Conservation (phyloP, 2,113 vertebrate species). For the Serinus canaria region DNA sequence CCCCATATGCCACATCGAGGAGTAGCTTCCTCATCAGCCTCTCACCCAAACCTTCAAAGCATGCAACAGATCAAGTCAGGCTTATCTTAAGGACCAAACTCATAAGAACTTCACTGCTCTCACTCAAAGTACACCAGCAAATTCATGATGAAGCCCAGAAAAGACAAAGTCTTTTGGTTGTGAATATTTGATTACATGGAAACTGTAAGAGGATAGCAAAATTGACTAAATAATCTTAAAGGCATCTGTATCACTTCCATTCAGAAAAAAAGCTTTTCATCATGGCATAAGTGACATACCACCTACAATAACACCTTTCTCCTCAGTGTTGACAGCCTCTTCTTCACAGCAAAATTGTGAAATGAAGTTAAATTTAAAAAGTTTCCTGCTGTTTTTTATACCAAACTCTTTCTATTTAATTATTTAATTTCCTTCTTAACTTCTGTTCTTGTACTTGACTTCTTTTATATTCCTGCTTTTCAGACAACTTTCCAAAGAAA, state of each 20-base stretch:
- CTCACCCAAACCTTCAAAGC: background rate
- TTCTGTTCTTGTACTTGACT: background rate
- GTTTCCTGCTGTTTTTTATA: background rate
- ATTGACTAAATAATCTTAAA: background rate
- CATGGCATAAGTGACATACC: background rate
- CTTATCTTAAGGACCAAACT: background rate
- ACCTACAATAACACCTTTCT: background rate
- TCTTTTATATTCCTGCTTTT: background rate
- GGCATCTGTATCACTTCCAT: background rate
- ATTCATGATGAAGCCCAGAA: background rate
- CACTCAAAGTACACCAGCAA: background rate
- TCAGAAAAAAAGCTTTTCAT: background rate
- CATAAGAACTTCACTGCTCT: background rate
- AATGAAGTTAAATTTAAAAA: background rate
- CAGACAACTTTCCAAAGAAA: background rate
- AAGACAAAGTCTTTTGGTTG: background rate
- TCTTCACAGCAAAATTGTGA: background rate
- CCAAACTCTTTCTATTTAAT: background rate
- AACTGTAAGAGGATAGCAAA: background rate
- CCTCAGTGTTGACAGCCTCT: background rate
- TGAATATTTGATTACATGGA: background rate
- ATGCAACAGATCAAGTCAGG: background rate
- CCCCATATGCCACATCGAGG: background rate
- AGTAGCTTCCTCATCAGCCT: background rate
- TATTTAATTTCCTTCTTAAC: background rate